Base-by-base conservation (phyloP, 53 echinoderm and acorn worm genomes). In the Temnopleurus reevesii region DNA sequence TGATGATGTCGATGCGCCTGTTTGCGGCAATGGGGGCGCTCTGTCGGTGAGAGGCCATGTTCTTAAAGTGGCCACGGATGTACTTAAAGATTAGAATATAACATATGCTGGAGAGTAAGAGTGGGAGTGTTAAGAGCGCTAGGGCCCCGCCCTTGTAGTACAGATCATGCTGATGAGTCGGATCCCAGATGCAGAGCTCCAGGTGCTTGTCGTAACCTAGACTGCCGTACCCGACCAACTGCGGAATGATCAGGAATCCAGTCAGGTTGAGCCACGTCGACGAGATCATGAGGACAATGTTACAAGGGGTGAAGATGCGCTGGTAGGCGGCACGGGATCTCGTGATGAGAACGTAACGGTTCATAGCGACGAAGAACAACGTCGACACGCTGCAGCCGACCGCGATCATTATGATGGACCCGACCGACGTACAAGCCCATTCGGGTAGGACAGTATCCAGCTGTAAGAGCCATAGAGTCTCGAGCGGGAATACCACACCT, bases 271-370 rank as follows among this genome's bases (percentile, higher is more conserved):
- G 53, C 91, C 91, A 91, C 12, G 86, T 83, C 9, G 58, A 45
- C 8, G 60, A 46, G 34, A 86, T 43, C 91, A 86, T 87, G 23
- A 79, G 25, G 17, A 46, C 24, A 19, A 91, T 59, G 38, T 77
- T 53, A 12, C 57, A 53, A 24, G 79, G 81, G 34, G 59, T 77
- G 41, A 79, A 91, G 36, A 91, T 46, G 63, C 59, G 55, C 46
- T 82, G 53, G 92, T 93, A 92, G 15, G 64, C 84, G 25, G 26
- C 56, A 0, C 85, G 61, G 4, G 77, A 81, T 18, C 86, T 92
- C 0, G 96, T 94, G 33, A 96, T 93, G 18, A 94, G 81, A 28
- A 96, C 71, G 65, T 90, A 94, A 18, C 96, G 90, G 63, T 94
- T 96, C 36, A 96, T 83, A 31, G 96, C 93, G 12, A 96, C 91